Base-by-base conservation (phyloP, 1,140 invertebrate species). In the Acromyrmex heyeri region DNA sequence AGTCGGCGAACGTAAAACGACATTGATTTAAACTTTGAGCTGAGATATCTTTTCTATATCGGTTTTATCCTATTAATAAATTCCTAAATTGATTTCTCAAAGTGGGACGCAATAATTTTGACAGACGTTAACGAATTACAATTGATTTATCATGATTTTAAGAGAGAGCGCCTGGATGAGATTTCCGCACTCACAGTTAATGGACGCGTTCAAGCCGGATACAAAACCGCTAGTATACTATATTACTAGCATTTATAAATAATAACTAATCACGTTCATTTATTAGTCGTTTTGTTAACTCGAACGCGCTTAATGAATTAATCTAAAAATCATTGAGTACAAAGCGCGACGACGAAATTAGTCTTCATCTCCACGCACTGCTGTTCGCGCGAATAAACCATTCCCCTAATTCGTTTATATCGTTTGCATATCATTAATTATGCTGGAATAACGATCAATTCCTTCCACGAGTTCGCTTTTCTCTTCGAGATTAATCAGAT, bases 361-460 rank as follows among this genome's bases (percentile, higher is more conserved):
- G 24, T 7, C 50, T 90, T 90, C 64, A 88, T 90, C 76, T 90
- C 81, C 85, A 78, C 79, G 50, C 10, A 7, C 8, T 8, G 38
- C 48, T 57, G 64, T 12, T 50, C 59, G 55, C 79, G 57, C 57
- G 59, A 86, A 90, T 90, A 88, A 90, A 87, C 89, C 85, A 90
- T 61, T 55, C 59, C 70, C 59, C 62, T 86, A 59, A 90, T 90
- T 90, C 88, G 55, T 55, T 90, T 82, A 88, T 87, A 62, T 88
- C 70, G 76, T 90, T 90, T 90, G 88, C 89, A 90, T 90, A 65
- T 10, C 72, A 88, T 90, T 90, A 88, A 90, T 90, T 87, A 90
- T 88, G n/a, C 69, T 30, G 44, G 88, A 85, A 72, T 70, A 87
- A 90, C 69, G 86, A 88, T 90, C 86, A 81, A 77, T 86, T 86